Evolutionary conservation across 2,888 invertebrate species (phyloP).

Genomic region (Torymus auratus): DNA sequence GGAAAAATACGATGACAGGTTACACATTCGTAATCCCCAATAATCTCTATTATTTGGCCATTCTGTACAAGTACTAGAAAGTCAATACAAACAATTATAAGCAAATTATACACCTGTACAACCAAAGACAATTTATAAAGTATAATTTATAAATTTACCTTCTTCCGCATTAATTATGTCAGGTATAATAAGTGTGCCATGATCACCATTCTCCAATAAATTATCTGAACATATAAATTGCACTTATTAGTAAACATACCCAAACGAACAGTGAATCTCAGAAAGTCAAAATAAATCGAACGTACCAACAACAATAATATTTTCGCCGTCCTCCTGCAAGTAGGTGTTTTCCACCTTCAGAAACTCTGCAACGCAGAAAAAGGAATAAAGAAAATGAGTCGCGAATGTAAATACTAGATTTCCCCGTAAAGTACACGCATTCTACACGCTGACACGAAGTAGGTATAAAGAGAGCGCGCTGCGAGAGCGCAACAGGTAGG

Average conservation of each 20-base stretch:
- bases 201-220: slow-evolving; percentile 42
- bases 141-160: slow-evolving; percentile 26
- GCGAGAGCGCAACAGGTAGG: slow-evolving; percentile 46
- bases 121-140: neutral
- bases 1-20: slow-evolving; percentile 73
- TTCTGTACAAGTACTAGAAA: slow-evolving; percentile 66
- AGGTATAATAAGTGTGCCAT: slow-evolving; percentile 55
- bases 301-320: slow-evolving; percentile 56
- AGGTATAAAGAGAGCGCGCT: too few relatives aligned
- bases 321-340: slow-evolving; percentile 55
- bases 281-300: slow-evolving; percentile 26
- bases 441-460: slow-evolving; percentile 15
- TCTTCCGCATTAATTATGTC: slow-evolving; percentile 55
- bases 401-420: neutral
- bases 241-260: too few relatives aligned
- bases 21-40: slow-evolving; percentile 73
- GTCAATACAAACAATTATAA: too few relatives aligned
- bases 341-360: slow-evolving; percentile 64
- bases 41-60: slow-evolving; percentile 68
- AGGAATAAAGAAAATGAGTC: slow-evolving; percentile 50
- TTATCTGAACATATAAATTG: slow-evolving; percentile 35
- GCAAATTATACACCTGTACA: neutral
- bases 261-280: too few relatives aligned
- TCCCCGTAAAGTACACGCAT: neutral
- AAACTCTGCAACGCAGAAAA: slow-evolving; percentile 60